Conservation (phyloP, 2,113 vertebrate genomes). For the Mustelus asterias region DNA sequence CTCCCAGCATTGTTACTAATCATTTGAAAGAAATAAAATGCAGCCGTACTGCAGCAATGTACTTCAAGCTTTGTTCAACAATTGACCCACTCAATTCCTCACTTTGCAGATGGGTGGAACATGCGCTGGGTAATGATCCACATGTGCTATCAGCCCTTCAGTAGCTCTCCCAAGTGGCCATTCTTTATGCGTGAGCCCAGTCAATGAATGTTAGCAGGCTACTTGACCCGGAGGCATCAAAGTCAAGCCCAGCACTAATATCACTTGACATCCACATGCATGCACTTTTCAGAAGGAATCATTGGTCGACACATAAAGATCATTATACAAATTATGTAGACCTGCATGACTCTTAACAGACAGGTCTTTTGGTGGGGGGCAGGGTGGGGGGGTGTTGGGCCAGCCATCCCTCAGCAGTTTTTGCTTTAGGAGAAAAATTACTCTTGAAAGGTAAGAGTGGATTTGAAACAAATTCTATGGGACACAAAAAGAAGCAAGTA, state of each 20-base stretch:
- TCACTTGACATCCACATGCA: constrained; percentile 8
- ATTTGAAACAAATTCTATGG: constrained; percentile 22
- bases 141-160: background rate
- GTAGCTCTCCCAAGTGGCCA: constrained; percentile 28
- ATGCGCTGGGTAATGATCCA: background rate
- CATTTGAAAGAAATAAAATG: background rate
- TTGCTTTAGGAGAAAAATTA: background rate
- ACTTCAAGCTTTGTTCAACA: background rate
- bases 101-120: background rate
- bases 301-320: background rate
- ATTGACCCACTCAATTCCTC: constrained; percentile 6
- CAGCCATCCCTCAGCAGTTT: background rate
- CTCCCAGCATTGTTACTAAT: background rate
- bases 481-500: background rate
- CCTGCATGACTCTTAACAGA: background rate
- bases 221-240: constrained; percentile 1
- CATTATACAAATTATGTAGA: constrained; percentile 19
- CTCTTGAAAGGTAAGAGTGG: background rate
- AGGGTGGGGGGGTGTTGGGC: too few relatives aligned
- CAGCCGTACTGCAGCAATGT: background rate
- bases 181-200: constrained; percentile 12
- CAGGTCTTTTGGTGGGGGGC: too few relatives aligned
- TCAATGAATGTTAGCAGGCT: constrained; percentile 29
- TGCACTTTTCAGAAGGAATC: constrained; percentile 7
- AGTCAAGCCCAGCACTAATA: background rate